Evolutionary conservation across 1,140 invertebrate genomes (phyloP), one percentile per base, ranked within the genome.

Genomic region (Eriosoma lanigerum): DNA sequence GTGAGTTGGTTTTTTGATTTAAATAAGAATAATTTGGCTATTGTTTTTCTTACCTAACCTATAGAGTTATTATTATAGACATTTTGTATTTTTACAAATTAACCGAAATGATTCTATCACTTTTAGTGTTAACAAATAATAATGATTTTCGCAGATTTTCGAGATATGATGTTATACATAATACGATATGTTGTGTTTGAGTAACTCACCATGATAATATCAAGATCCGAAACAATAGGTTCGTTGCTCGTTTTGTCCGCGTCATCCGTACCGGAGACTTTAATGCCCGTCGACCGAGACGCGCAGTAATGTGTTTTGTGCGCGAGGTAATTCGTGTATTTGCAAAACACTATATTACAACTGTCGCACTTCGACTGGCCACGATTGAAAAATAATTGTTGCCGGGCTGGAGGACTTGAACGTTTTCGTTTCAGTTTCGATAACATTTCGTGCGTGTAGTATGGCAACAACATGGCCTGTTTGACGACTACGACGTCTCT

Each of bases 281-380:
- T 8, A 32, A n/a, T 8, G 32, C 32, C 46, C 4, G 21, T 3
- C 24, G 26, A 4, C 26, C 26, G 46, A 29, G 66, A 44, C 52
- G 95, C 94, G 86, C 96, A 98, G 85, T 98, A 98, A 83, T 96
- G 93, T 83, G 94, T 92, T 85, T 97, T 98, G 85, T 98, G 96
- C 2, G 96, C 92, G 21, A 96, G 86, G 83, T 95, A 98, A 84
- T 97, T 98, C 85, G 98, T 96, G 83, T 95, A 93, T 83, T 96
- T 95, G 86, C 95, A 98, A 84, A 98, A 98, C 0, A 97, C 95
- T 78, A 98, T 98, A 85, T 97, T 97, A 87, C 96, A 98, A 83
- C 98, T 96, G 83, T 94, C 92, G 87, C 96, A 98, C 86, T 95
- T 96, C 29, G 91, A 95, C 0, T 93, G 75, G 56, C 15, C 93